Evolutionary conservation across 1,140 invertebrate genomes (phyloP), one percentile per base, ranked within the genome.

Genomic region (Micrasema longulum): DNA sequence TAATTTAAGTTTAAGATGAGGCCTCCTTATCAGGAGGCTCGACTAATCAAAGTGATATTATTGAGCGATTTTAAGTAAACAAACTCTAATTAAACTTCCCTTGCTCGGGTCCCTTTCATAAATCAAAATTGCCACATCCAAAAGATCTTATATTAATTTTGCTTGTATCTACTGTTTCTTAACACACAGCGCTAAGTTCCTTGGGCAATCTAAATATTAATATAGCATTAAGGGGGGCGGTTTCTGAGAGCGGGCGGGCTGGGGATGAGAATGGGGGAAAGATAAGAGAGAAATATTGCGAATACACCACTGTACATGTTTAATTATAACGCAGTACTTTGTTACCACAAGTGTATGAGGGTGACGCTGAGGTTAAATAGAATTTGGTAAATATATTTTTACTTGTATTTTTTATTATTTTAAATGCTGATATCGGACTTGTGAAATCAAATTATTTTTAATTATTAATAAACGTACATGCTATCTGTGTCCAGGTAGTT

Each of bases 261-360:
- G 36, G 26, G 35, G 16, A 1, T 1, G 16, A 22, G 55, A 9
- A 31, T 12, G 23, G 52, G 52, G 55, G 31, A 38, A 20, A 60
- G 55, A 60, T 60, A 60, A 60, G 55, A 60, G 55, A 60, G 55
- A 60, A 41, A 60, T 60, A 60, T 60, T 60, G 55, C 55, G 55
- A 60, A 38, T 60, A 60, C 55, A 38, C 55, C 55, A 60, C 55
- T 60, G 55, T 60, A 60, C 55, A 60, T 60, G 55, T 60, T 60
- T 60, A 60, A 60, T 60, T 60, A 60, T 60, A 60, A 60, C 55
- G 55, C 36, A 38, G 35, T 36, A 60, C 55, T 60, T 41, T 60
- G 35, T 60, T 60, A 18, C 55, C 55, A 35, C 55, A 41, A 60
- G 55, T 41, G 55, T 60, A 20, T 60, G 2, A 23, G 16, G 35